Conservation (phyloP, 1,140 invertebrate species). For the Heliconius hermathena region DNA sequence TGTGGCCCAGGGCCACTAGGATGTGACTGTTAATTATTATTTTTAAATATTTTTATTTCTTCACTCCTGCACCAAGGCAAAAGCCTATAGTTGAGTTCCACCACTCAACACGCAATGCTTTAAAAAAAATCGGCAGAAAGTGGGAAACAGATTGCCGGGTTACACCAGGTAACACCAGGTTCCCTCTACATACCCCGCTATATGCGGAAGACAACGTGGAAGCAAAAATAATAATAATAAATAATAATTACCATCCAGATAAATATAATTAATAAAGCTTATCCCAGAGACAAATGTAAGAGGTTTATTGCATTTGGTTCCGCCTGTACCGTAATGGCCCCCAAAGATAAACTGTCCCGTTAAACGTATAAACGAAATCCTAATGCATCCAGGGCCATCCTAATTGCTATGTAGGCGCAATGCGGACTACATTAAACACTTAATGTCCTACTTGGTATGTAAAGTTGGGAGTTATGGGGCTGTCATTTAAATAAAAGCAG, state of each 20-base stretch:
- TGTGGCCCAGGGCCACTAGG: no score
- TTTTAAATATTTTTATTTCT: no score
- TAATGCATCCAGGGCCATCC: conserved; percentile 48
- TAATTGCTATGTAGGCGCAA: conserved; percentile 44
- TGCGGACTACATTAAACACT: conserved; percentile 37
- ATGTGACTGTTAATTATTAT: no score
- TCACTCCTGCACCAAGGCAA: no score
- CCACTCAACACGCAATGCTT: no score
- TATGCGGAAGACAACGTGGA: neutral
- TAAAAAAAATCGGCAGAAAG: no score
- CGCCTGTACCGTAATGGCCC: conserved; percentile 31
- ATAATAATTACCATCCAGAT: neutral
- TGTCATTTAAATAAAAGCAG: neutral
- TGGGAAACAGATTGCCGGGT: no score
- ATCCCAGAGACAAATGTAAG: conserved; percentile 15
- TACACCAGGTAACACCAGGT: no score
- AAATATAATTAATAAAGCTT: conserved; percentile 19
- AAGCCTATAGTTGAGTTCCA: no score
- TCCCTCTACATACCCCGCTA: no score
- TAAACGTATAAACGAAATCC: conserved; percentile 50
- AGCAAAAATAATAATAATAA: neutral
- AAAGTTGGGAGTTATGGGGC: conserved; percentile 2
- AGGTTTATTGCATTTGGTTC: conserved; percentile 19
- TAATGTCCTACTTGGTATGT: conserved; percentile 10
- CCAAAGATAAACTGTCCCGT: conserved; percentile 29